Percentiles rank a stretch among this genome's conserved stretches.
phyloP scores from a whole-genome alignment of 2,113 vertebrate genomes.

The Phalacrocorax carbo region DNA sequence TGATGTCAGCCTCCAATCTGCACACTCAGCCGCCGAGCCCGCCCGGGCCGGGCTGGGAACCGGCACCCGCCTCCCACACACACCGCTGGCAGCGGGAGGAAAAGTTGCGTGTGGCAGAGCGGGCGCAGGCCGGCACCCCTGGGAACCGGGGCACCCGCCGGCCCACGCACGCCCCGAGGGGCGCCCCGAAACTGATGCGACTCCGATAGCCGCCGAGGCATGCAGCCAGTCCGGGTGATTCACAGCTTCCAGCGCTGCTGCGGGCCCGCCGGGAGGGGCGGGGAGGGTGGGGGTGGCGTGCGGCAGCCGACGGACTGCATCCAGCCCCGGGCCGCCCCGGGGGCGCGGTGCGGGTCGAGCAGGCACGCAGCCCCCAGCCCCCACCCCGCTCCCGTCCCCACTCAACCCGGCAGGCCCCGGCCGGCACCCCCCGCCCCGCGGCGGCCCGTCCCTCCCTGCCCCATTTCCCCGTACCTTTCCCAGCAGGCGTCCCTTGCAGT shows the following conservation, averaged over 20 bases:
- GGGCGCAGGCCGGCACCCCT: not conserved
- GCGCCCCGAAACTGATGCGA: slow-evolving; percentile 51
- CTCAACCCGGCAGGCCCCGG: too few relatives aligned
- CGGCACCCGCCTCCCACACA: slow-evolving; percentile 28
- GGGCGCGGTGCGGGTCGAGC: too few relatives aligned
- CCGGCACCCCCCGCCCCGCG: too few relatives aligned
- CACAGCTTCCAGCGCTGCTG: not conserved
- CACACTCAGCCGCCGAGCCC: slow-evolving; percentile 36
- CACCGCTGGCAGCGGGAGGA: not conserved
- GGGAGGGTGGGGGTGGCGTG: not conserved
- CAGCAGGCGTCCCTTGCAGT: too few relatives aligned
- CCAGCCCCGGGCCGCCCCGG: not conserved
- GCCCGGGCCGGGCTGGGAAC: slow-evolving; percentile 27
- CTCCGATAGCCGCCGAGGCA: slow-evolving; percentile 33
- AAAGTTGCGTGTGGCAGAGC: not conserved
- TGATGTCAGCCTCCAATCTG: slow-evolving; percentile 54
- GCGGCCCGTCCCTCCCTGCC: too few relatives aligned
- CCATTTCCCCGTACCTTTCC: too few relatives aligned
- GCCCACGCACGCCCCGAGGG: slow-evolving; percentile 39
- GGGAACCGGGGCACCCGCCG: slow-evolving; percentile 33
- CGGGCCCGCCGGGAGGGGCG: not conserved
- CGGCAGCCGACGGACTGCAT: not conserved
- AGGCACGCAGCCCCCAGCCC: too few relatives aligned
- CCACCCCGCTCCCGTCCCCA: too few relatives aligned
- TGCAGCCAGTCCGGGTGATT: slow-evolving; percentile 15